Percentiles rank a stretch among this genome's conserved stretches.
Conservation (phyloP, 2,888 invertebrate genomes). For the Macropis europaea region DNA sequence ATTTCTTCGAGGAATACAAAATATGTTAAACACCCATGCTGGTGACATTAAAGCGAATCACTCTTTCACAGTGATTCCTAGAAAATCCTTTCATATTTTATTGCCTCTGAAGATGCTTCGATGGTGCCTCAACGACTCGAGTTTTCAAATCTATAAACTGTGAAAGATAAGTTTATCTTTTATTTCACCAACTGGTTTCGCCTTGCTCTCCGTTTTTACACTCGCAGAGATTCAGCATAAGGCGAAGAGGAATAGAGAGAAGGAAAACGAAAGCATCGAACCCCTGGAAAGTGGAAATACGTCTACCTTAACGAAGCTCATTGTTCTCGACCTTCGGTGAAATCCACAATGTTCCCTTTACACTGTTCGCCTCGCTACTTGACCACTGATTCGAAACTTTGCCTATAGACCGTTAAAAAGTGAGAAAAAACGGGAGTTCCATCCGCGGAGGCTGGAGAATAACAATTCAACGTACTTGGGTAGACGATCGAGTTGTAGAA, state of each 20-base stretch:
- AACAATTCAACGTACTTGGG: background rate
- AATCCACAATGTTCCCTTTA: conserved; percentile 7
- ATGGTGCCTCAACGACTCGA: too few relatives aligned
- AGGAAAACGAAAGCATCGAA: conserved; percentile 23
- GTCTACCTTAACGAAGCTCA: conserved; percentile 38
- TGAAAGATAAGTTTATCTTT: background rate
- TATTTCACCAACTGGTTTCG: background rate
- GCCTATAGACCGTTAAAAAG: background rate
- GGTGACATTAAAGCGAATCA: background rate
- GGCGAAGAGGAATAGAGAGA: background rate
- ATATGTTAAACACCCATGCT: background rate
- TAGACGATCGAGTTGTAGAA: too few relatives aligned
- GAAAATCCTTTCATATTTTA: background rate
- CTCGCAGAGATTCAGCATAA: background rate
- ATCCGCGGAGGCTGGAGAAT: background rate
- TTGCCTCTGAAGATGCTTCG: background rate
- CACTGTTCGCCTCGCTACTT: background rate
- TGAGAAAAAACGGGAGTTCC: conserved; percentile 6
- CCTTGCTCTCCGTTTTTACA: background rate
- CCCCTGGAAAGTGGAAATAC: conserved; percentile 19
- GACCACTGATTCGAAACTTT: background rate
- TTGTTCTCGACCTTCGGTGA: conserved; percentile 34
- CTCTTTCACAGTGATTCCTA: background rate
- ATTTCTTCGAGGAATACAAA: conserved; percentile 13
- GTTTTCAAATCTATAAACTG: background rate